Conservation (phyloP, 30 jellyfish, hydroid and myxozoan genomes). For the Morbakka virulenta region DNA sequence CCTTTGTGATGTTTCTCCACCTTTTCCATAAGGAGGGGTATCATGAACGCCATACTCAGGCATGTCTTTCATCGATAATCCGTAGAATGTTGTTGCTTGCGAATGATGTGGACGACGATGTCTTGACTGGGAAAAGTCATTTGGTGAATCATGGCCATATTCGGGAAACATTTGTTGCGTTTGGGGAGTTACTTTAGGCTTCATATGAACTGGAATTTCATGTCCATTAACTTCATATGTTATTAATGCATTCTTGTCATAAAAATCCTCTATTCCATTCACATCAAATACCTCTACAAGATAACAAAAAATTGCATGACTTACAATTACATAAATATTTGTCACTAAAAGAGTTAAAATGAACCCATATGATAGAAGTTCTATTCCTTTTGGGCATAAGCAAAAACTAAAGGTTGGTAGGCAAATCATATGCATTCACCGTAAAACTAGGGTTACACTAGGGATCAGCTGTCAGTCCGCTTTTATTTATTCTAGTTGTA, state of each 20-base stretch:
- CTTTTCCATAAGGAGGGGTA: constrained; percentile 68
- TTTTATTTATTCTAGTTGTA: no score
- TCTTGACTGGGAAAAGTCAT: constrained; percentile 42
- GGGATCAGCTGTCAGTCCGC: no score
- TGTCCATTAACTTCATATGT: constrained; percentile 96
- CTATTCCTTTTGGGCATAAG: no score
- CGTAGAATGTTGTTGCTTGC: constrained; percentile 62
- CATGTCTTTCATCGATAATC: constrained; percentile 84
- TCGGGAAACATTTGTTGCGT: constrained; percentile 91
- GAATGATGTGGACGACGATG: constrained; percentile 21
- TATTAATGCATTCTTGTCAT: constrained; percentile 83
- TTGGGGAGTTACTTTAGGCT: constrained; percentile 90
- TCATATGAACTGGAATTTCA: constrained; percentile 94
- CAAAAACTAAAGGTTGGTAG: no score
- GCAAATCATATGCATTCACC: no score
- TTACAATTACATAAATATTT: no score
- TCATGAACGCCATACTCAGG: constrained; percentile 89
- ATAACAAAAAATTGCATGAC: neutral
- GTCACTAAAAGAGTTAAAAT: no score
- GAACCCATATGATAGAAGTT: no score
- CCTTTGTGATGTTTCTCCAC: no score
- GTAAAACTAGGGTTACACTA: no score
- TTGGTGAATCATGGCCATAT: constrained; percentile 80
- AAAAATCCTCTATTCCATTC: constrained; percentile 93
- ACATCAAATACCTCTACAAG: constrained; percentile 88